Evolutionary conservation across 2,797 vertebrate genomes (phyloP), one percentile per base, ranked within the genome.

Genomic region (Periparus ater): DNA sequence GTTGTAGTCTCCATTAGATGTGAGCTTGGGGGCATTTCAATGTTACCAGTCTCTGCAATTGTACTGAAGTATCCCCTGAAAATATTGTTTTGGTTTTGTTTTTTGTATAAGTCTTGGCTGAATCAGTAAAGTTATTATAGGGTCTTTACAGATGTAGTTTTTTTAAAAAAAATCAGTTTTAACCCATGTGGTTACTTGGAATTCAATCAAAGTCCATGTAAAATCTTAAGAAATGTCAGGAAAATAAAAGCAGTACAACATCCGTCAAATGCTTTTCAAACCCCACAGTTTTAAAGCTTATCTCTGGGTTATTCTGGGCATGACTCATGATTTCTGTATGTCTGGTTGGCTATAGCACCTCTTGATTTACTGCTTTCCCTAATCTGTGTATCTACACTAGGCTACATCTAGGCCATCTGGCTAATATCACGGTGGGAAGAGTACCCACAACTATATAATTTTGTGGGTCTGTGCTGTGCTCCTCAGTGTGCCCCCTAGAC

Each of bases 241-340:
- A 83, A 95, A 87, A 70, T 27, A 54, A 87, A 95, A 83, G 14
- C 38, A 66, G 21, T 32, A 30, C 6, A 30, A 50, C 13, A 42
- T 61, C 50, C 2, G 3, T 70, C 19, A 45, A 17, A 67, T 19
- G 17, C 32, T 72, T 90, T 86, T 44, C 51, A 54, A 83, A 91
- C 13, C 0, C 6, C 25, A 67, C 50, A 34, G 11, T 74, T 89
- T 89, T 89, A 70, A 65, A 77, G 27, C 22, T 83, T 73, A 78
- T 88, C 78, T 77, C 50, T 65, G 40, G 12, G 17, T 91, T 83
- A 83, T 65, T 91, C 72, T 77, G 72, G 81, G 44, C 22, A 74
- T 94, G 80, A 94, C 54, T 96, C 87, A 80, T 62, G 47, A 74
- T 85, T 94, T 94, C 85, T 93, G 22, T 67, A 63, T 89, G 61